A percentile compares a stretch with the other conserved stretches of the same genome.
Evolutionary conservation across 1,140 invertebrate genomes (phyloP).

Genomic region (Nasonia vitripennis): DNA sequence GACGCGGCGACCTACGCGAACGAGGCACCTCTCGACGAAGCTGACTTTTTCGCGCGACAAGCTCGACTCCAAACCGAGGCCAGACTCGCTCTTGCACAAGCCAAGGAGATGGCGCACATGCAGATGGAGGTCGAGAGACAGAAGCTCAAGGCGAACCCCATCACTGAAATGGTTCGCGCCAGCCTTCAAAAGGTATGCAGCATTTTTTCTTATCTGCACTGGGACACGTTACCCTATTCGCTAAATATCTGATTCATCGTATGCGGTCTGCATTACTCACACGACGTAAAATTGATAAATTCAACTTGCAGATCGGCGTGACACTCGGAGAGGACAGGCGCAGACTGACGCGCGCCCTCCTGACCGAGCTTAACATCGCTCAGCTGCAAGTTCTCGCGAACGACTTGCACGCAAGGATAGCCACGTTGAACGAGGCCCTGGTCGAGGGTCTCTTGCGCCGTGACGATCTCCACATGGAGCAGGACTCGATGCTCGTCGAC

Average conservation of each 20-base stretch:
- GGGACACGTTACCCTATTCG: no score
- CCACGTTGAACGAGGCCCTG: conserved; percentile 91
- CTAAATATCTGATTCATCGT: no score
- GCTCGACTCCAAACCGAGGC: conserved; percentile 92
- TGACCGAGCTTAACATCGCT: conserved; percentile 95
- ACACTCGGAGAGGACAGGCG: conserved; percentile 87
- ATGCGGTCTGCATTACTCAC: no score
- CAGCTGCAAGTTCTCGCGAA: conserved; percentile 96
- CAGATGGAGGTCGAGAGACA: conserved; percentile 94
- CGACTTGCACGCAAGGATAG: conserved; percentile 94
- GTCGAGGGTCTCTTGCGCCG: conserved; percentile 91
- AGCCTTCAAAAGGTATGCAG: conserved; percentile 81
- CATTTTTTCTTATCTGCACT: no score
- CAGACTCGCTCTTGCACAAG: conserved; percentile 91
- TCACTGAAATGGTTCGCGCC: conserved; percentile 87
- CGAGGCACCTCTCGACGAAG: conserved; percentile 71
- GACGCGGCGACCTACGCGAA: conserved; percentile 56
- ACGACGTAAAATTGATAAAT: conserved; percentile 28
- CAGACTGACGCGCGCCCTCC: conserved; percentile 86
- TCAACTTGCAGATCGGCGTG: conserved; percentile 82
- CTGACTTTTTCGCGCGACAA: conserved; percentile 88
- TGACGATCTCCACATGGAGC: conserved; percentile 97
- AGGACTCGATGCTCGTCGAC: conserved; percentile 97
- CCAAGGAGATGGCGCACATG: conserved; percentile 93
- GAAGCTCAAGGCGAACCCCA: conserved; percentile 86